Conservation (phyloP, 2,888 invertebrate species). For the Acleris holmiana region DNA sequence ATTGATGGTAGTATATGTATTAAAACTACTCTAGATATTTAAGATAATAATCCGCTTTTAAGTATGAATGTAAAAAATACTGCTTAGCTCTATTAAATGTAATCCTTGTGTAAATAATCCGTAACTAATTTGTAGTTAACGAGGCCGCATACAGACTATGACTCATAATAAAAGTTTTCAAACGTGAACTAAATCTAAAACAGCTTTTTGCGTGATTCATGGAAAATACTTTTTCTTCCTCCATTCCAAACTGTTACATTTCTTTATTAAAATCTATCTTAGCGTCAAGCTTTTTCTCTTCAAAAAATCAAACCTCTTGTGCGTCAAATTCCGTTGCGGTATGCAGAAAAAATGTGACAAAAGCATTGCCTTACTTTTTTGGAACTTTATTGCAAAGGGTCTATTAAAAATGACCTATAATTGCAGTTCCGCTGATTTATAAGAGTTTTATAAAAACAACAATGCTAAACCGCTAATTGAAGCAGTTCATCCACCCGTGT, state of each 20-base stretch:
- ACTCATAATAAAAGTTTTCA: constrained; percentile 24
- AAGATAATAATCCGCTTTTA: too few relatives aligned
- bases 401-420: constrained; percentile 16
- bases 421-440: constrained; percentile 1
- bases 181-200: constrained; percentile 28
- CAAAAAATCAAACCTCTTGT: constrained; percentile 15
- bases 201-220: constrained; percentile 36
- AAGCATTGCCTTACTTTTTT: constrained; percentile 21
- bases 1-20: too few relatives aligned
- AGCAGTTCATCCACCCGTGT: constrained; percentile 11
- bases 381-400: constrained; percentile 16
- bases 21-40: too few relatives aligned
- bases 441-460: constrained; percentile 5
- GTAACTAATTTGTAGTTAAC: constrained; percentile 13
- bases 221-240: constrained; percentile 29
- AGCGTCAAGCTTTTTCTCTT: constrained; percentile 17
- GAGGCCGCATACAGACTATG: constrained; percentile 27
- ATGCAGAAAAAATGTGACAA: constrained; percentile 15
- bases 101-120: too few relatives aligned
- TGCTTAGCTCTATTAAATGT: too few relatives aligned
- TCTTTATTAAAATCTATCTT: constrained; percentile 31
- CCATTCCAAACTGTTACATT: constrained; percentile 32
- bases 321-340: constrained; percentile 12
- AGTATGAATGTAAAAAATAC: too few relatives aligned
- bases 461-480: constrained; percentile 5